A percentile compares a stretch with the other conserved stretches of the same genome.
Evolutionary conservation across 2,888 invertebrate species (phyloP).

Genomic region (Deilephila porcellus): DNA sequence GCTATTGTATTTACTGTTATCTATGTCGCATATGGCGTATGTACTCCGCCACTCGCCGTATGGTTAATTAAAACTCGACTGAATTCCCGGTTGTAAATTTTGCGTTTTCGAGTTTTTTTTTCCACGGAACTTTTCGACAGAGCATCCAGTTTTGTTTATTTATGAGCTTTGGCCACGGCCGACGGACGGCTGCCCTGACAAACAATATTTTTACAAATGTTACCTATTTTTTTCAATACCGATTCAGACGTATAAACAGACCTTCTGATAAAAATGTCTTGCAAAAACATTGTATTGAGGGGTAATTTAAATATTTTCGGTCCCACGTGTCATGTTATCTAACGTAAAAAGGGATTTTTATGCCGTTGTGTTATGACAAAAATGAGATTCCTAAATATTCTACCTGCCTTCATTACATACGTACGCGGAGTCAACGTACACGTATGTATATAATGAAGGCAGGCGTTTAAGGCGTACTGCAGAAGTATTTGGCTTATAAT

Average conservation of each 20-base stretch:
- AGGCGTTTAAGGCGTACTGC: no score
- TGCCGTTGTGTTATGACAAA: background rate
- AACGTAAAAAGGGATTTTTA: background rate
- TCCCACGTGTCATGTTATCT: constrained; percentile 1
- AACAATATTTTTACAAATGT: constrained; percentile 73
- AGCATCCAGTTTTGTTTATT: constrained; percentile 83
- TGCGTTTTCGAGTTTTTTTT: constrained; percentile 69
- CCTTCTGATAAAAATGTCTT: constrained; percentile 42
- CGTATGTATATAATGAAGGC: background rate
- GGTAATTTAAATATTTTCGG: background rate
- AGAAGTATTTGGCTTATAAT: no score
- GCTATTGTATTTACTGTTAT: constrained; percentile 25
- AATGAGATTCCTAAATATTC: background rate
- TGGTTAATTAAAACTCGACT: constrained; percentile 81
- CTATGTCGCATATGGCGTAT: constrained; percentile 42
- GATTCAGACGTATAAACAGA: constrained; percentile 62
- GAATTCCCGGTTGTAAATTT: constrained; percentile 80
- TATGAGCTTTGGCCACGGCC: constrained; percentile 78
- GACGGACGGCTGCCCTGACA: constrained; percentile 70
- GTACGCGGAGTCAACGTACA: background rate
- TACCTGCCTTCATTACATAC: background rate
- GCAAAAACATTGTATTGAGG: constrained; percentile 18
- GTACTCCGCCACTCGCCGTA: constrained; percentile 52
- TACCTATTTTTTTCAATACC: constrained; percentile 67
- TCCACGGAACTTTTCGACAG: constrained; percentile 76